Conservation (phyloP, 2,113 vertebrate genomes). For the Vicugna pacos region DNA sequence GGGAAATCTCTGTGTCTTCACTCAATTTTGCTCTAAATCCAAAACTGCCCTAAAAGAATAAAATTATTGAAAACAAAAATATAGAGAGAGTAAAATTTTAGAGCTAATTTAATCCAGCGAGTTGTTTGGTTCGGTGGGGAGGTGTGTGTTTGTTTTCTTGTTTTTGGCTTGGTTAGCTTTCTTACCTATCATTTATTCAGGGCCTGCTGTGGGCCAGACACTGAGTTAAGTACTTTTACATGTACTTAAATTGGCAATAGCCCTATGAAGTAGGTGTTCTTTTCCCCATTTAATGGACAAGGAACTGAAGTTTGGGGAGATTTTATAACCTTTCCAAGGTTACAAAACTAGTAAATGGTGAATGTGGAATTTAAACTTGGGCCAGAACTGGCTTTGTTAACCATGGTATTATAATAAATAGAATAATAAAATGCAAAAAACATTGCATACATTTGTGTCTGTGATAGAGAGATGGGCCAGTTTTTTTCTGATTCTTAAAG, state of each 20-base stretch:
- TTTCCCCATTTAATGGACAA: neutral
- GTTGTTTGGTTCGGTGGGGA: neutral
- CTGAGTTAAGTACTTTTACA: neutral
- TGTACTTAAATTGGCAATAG: neutral
- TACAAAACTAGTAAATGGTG: neutral
- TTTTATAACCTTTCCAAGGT: neutral
- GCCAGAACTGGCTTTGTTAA: neutral
- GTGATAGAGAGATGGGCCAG: neutral
- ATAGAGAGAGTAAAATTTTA: neutral
- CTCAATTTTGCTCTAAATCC: neutral
- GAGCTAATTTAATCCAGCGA: neutral
- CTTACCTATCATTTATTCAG: neutral
- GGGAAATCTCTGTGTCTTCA: neutral
- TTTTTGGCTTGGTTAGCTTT: neutral
- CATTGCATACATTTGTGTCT: neutral
- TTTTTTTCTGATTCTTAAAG: neutral
- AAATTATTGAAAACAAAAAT: neutral
- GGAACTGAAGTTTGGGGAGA: neutral
- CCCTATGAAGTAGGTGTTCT: neutral
- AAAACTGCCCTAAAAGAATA: neutral
- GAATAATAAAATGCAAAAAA: neutral
- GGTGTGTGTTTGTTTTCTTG: neutral
- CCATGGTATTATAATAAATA: neutral
- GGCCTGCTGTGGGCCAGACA: neutral
- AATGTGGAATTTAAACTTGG: neutral